A percentile compares a stretch with the other conserved stretches of the same genome.
Conservation (phyloP, 53 echinoderm and acorn worm genomes). For the Paelopatides confundens region DNA sequence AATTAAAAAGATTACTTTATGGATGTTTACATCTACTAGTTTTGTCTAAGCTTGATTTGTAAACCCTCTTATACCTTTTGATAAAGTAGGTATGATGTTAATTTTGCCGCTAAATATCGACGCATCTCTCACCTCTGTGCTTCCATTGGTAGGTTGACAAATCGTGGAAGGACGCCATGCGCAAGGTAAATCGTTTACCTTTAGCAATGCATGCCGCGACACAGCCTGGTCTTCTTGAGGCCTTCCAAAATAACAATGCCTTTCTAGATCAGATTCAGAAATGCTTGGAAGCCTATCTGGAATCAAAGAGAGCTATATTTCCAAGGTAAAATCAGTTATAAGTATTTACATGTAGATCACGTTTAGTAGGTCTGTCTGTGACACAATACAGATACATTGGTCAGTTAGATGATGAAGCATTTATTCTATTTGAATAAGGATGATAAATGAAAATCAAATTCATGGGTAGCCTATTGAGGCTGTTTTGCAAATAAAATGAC, state of each 20-base stretch:
- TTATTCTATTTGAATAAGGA: too few species aligned
- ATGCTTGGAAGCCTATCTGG: constrained; percentile 94
- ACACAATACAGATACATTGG: too few species aligned
- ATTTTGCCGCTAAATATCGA: too few species aligned
- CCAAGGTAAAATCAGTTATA: constrained; percentile 69
- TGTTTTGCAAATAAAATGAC: too few species aligned
- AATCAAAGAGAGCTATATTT: constrained; percentile 94
- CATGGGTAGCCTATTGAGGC: too few species aligned
- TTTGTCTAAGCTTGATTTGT: not conserved
- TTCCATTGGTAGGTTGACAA: constrained; percentile 77
- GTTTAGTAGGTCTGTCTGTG: too few species aligned
- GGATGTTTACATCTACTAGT: not conserved
- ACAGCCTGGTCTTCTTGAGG: constrained; percentile 89
- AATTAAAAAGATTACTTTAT: not conserved
- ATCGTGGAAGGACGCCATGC: constrained; percentile 99
- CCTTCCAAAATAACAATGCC: constrained; percentile 98
- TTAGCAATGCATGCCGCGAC: constrained; percentile 88
- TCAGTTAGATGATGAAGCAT: too few species aligned
- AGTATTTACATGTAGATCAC: too few species aligned
- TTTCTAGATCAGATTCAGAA: constrained; percentile 99
- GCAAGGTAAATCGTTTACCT: constrained; percentile 93
- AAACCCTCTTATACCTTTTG: not conserved
- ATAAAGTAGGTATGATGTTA: too few species aligned
- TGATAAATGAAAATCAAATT: too few species aligned
- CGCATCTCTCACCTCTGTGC: not conserved